Evolutionary conservation across 2,113 vertebrate species (phyloP).

Genomic region (Bos indicus): DNA sequence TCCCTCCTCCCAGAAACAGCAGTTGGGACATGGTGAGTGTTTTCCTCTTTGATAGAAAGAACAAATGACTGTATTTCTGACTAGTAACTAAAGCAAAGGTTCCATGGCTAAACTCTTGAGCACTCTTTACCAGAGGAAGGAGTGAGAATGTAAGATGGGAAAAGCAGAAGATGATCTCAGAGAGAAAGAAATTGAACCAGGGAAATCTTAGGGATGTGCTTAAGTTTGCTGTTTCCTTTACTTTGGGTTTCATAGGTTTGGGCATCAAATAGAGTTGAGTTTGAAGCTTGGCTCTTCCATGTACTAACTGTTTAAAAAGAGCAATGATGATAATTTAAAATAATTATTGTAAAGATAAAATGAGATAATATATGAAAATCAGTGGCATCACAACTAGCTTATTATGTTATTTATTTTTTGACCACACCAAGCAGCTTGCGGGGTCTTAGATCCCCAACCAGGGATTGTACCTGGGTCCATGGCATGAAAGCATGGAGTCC

Average conservation of each 20-base stretch:
- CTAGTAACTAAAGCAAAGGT: not conserved
- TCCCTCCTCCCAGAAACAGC: not conserved
- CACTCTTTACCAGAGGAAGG: not conserved
- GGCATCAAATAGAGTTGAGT: not conserved
- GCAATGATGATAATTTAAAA: not conserved
- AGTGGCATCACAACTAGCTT: not conserved
- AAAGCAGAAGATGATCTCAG: not conserved
- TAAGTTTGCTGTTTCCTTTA: not conserved
- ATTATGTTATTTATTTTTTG: not conserved
- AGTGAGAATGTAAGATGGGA: not conserved
- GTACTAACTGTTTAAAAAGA: not conserved
- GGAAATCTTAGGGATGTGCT: not conserved
- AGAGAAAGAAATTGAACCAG: not conserved
- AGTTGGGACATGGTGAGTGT: not conserved
- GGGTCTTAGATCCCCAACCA: not conserved
- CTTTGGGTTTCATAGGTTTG: not conserved
- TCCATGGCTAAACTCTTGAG: not conserved
- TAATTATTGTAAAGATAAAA: not conserved
- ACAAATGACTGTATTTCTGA: not conserved
- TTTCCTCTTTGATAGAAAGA: not conserved
- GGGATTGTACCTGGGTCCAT: not conserved
- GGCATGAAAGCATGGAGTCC: not conserved
- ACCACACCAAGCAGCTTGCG: not conserved
- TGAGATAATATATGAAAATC: not conserved
- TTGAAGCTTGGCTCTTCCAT: not conserved